phyloP scores from a whole-genome alignment of 2,797 vertebrate genomes.

The Alfaro cultratus region DNA sequence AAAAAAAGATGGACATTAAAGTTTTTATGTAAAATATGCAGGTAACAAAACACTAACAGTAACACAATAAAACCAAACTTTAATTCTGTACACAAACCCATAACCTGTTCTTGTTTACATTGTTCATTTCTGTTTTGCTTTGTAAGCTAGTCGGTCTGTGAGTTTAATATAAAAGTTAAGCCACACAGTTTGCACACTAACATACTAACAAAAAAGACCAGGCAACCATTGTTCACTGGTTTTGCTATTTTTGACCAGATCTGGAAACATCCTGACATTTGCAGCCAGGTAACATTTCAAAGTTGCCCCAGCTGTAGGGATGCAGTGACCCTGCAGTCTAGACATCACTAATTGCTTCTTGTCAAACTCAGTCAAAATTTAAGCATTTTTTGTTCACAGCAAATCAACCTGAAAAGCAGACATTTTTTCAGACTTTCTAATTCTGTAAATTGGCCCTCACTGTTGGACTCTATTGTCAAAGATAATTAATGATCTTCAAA shows the following conservation, averaged over 20 bases:
- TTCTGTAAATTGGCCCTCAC: not conserved
- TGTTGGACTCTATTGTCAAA: not conserved
- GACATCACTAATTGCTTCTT: not conserved
- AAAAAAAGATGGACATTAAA: not conserved
- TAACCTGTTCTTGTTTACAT: not conserved
- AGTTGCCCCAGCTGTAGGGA: not conserved
- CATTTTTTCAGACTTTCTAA: not conserved
- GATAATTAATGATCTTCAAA: not conserved
- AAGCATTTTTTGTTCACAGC: not conserved
- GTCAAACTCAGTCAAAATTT: not conserved
- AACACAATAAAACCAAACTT: not conserved
- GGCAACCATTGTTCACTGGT: not conserved
- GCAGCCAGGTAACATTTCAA: not conserved
- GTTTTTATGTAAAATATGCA: not conserved
- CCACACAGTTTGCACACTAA: not conserved
- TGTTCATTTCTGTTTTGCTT: not conserved
- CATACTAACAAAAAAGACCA: not conserved
- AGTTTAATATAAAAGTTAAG: not conserved
- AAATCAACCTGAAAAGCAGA: not conserved
- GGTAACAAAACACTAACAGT: not conserved
- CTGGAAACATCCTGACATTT: not conserved
- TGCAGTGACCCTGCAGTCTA: not conserved
- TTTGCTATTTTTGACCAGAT: not conserved
- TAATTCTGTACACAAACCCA: not conserved
- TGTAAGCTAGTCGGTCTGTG: not conserved